Percentiles rank a stretch among this genome's conserved stretches.
Conservation (phyloP, 2,888 invertebrate species). For the Nipponacmea schrenckii region DNA sequence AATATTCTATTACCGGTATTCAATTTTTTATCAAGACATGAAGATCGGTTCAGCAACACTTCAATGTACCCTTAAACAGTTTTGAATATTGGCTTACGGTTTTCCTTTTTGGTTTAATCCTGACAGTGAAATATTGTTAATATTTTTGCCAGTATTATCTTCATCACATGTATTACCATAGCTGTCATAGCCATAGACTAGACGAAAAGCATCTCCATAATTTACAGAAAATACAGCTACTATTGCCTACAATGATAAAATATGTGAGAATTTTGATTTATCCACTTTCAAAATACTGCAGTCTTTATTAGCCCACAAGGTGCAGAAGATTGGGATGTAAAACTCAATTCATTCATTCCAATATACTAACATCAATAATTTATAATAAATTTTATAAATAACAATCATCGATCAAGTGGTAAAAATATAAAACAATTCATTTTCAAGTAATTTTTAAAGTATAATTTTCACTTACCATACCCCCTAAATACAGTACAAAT, state of each 20-base stretch:
- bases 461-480: conserved; percentile 70
- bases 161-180: conserved; percentile 84
- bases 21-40: no score
- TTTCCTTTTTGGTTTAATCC: conserved; percentile 79
- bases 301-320: background rate
- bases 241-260: conserved; percentile 69
- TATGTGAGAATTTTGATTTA: background rate
- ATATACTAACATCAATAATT: no score
- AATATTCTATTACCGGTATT: no score
- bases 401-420: no score
- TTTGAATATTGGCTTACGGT: conserved; percentile 45
- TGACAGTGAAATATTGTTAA: conserved; percentile 79
- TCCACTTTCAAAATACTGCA: background rate
- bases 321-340: no score
- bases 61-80: no score
- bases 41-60: no score
- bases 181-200: conserved; percentile 61
- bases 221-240: conserved; percentile 76
- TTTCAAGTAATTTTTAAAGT: no score
- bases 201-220: conserved; percentile 58
- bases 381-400: no score
- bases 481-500: conserved; percentile 71
- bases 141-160: conserved; percentile 76
- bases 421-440: no score
- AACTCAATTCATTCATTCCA: no score